Base-by-base conservation (phyloP, 2,113 vertebrate species). In the Nothoprocta pentlandii region DNA sequence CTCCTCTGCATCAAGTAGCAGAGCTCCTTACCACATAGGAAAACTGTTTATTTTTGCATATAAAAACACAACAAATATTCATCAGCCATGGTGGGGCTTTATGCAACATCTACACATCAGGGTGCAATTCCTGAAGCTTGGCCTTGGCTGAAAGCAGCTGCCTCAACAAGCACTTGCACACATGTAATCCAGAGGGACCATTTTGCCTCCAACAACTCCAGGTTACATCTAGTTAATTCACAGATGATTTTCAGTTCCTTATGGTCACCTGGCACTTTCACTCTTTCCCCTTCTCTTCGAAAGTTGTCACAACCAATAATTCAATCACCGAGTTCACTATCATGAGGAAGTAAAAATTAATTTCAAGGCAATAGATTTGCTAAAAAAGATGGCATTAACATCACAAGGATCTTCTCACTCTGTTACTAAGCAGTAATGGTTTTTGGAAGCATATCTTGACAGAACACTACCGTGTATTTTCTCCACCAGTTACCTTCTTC, bases 401-500 rank as follows among this genome's bases (percentile, higher is more conserved):
- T 39, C 42, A 12, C 15, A 42, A 39, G 67, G 15, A 58, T 7
- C 4, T 49, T 26, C 11, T 58, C 58, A 26, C 28, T 58, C 30
- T 82, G 30, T 30, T 74, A 69, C 23, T 69, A 20, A 64, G 30
- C 51, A 59, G 32, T 39, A 75, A 75, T 21, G 66, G 51, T 3
- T 16, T 47, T 59, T 34, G 46, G 30, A 15, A 86, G 16, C 14
- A 62, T 17, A 58, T 62, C 56, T 53, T 30, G 4, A 89, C 3
- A 58, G 4, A 71, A 22, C 22, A 61, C 1, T 58, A 47, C 21
- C 46, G 23, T 0, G 0, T 25, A n/a, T 71, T 41, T 80, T 77
- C 28, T 59, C n/a, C 53, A 80, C 20, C 47, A 71, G 7, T 9
- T 1, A 0, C 25, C 58, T 23, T 39, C 62, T 66, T 54, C 22